These are phyloP conservation scores for Eremophila alpestris DNA, from an alignment of 2,797 vertebrate species.

Conservation along the genomic window DNA sequence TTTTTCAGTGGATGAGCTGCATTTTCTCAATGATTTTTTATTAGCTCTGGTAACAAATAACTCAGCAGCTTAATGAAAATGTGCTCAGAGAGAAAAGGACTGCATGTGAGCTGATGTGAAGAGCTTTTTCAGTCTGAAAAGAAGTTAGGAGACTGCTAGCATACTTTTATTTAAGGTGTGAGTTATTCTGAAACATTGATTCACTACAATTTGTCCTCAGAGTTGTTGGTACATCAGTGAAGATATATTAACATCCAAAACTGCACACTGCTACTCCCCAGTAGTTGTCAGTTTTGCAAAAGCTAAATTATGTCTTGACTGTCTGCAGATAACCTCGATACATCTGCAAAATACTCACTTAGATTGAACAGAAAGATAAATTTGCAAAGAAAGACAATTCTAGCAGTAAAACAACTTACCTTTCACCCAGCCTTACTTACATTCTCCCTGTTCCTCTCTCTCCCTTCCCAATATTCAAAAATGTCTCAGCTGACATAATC, in stretches of 20 bases:
- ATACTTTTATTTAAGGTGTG: neutral
- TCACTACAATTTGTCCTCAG: neutral
- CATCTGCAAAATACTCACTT: neutral
- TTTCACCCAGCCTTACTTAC: neutral
- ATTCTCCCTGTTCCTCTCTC: neutral
- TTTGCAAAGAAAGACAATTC: neutral
- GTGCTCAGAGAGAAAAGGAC: neutral
- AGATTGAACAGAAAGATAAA: neutral
- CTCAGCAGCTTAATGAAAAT: neutral
- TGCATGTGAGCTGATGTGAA: neutral
- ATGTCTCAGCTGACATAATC: neutral
- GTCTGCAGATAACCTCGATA: neutral
- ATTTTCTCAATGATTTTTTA: neutral
- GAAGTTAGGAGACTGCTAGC: neutral
- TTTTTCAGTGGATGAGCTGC: neutral
- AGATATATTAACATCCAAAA: neutral
- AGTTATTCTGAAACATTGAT: neutral
- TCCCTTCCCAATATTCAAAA: neutral
- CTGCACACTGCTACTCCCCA: neutral
- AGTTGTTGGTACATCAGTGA: accelerated
- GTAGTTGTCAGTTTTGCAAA: neutral
- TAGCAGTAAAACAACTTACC: neutral
- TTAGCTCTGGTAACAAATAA: neutral
- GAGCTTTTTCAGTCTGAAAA: neutral
- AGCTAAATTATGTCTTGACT: neutral